Base-by-base conservation (phyloP, 2,797 vertebrate species). In the Morelia viridis region DNA sequence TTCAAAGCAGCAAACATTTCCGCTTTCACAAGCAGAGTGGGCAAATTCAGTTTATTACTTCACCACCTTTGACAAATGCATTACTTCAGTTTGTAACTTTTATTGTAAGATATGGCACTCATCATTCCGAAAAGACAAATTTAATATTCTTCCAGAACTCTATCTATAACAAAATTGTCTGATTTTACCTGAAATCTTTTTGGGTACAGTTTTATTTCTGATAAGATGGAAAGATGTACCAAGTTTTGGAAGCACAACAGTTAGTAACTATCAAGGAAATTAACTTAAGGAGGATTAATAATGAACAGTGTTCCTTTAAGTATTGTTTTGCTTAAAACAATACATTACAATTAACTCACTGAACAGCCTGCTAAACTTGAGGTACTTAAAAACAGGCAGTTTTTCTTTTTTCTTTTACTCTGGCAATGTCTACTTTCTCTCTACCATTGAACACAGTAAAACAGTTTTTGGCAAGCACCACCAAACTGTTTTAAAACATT, bases 401-500 rank as follows among this genome's bases (percentile, higher is more conserved):
- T 80, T 80, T 80, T 80, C 46, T 9, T 22, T 80, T 80, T 80
- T 46, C 9, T 90, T 94, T 93, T 96, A 96, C 94, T 95, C 93
- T 92, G 94, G 86, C 50, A 93, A 92, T 85, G 92, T 85, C 92
- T 94, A 93, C 93, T 96, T 89, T 92, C 94, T 95, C 96, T 91
- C 89, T 60, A 88, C 53, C 86, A 22, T 65, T 87, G 94, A 96
- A 96, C 91, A 94, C 89, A 1, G 60, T 41, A 96, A 92, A 83
- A 90, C 53, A 92, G 88, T 95, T 95, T 96, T 97, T 96, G 96
- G 93, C 95, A 96, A 92, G 92, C 96, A 96, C 95, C 93, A 94
- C 85, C 94, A 91, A 96, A 95, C 96, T 97, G 96, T 96, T 96
- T 96, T 97, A 98, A 98, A 97, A 96, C 97, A 97, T 96, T 96